phyloP scores from a whole-genome alignment of 1,140 invertebrate species.

The Meteorus sp. region DNA sequence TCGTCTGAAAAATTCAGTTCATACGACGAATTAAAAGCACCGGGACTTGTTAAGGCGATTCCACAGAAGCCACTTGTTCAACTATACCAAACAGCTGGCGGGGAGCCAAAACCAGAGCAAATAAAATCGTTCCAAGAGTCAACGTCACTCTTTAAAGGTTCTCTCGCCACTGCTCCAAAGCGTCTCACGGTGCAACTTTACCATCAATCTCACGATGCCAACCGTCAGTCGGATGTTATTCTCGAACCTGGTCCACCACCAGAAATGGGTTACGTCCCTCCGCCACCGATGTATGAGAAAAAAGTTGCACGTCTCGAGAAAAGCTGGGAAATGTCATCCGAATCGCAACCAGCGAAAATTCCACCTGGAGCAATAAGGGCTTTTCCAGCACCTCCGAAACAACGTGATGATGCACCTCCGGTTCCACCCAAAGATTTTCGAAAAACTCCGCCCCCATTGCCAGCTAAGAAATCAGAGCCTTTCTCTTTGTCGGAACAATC shows the following conservation, averaged over 20 bases:
- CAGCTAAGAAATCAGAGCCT: constrained; percentile 55
- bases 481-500: constrained; percentile 43
- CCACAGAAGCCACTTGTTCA: constrained; percentile 32
- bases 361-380: constrained; percentile 59
- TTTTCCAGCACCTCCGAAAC: constrained; percentile 50
- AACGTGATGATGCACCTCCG: constrained; percentile 41
- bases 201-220: constrained; percentile 28
- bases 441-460: constrained; percentile 50
- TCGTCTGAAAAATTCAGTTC: constrained; percentile 48
- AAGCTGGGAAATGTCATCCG: constrained; percentile 60
- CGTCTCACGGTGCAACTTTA: constrained; percentile 40
- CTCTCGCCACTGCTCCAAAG: constrained; percentile 29
- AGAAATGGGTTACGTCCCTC: constrained; percentile 65
- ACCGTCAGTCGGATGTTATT: constrained; percentile 24
- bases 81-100: constrained; percentile 23
- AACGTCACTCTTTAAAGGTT: constrained; percentile 25
- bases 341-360: constrained; percentile 60
- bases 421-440: constrained; percentile 57
- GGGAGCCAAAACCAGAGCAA: neutral
- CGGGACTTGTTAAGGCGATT: constrained; percentile 57
- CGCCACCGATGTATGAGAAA: constrained; percentile 52
- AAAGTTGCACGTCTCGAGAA: constrained; percentile 65
- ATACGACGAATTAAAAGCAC: constrained; percentile 58
- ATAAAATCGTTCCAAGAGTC: constrained; percentile 19
- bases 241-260: constrained; percentile 67